Evolutionary conservation across 1,140 invertebrate species (phyloP).

Genomic region (Idris sp.): DNA sequence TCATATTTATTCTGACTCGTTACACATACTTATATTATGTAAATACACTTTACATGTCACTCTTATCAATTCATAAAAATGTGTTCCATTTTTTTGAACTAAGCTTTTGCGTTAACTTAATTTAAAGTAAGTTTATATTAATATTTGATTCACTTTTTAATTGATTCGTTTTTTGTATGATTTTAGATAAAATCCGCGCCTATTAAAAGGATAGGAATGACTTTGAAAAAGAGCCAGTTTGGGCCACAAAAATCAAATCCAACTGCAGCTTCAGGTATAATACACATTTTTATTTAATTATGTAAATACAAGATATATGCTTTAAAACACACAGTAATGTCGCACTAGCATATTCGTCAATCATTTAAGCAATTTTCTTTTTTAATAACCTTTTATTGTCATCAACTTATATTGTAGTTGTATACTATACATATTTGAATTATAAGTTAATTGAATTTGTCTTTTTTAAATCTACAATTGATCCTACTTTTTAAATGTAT

Average conservation of each 20-base stretch:
- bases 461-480: too few species aligned
- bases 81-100: background rate
- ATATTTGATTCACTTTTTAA: too few species aligned
- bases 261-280: slow-evolving; percentile 66
- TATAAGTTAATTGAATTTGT: too few species aligned
- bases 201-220: slow-evolving; percentile 68
- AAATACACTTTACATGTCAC: slow-evolving; percentile 30
- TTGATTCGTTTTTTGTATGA: background rate
- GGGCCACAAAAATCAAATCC: slow-evolving; percentile 69
- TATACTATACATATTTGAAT: too few species aligned
- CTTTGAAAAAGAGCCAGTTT: slow-evolving; percentile 72
- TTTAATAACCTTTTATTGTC: too few species aligned
- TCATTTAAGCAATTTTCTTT: too few species aligned
- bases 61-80: slow-evolving; percentile 13
- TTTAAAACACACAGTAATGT: too few species aligned
- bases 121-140: background rate
- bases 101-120: background rate
- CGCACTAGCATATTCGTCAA: too few species aligned
- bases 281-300: too few species aligned
- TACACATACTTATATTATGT: slow-evolving; percentile 34
- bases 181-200: slow-evolving; percentile 73
- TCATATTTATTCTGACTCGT: slow-evolving; percentile 16
- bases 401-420: too few species aligned
- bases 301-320: too few species aligned
- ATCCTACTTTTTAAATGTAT: too few species aligned